A percentile compares a stretch with the other conserved stretches of the same genome.
phyloP scores from a whole-genome alignment of 2,113 vertebrate genomes.

The Bos javanicus region DNA sequence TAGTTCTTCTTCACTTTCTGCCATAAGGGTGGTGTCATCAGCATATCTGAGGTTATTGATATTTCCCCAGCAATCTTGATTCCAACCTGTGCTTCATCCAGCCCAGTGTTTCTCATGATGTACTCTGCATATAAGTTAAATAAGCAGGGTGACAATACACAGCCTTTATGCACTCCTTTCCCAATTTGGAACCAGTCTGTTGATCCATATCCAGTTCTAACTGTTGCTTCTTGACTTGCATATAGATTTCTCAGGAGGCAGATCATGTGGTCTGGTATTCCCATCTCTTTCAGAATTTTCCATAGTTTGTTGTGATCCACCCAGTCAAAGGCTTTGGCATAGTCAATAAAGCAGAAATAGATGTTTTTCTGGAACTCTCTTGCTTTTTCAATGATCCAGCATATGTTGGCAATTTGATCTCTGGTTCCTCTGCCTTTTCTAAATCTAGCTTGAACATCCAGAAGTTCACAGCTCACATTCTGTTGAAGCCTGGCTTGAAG shows the following conservation, averaged over 20 bases:
- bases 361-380: neutral
- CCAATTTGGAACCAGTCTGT: neutral
- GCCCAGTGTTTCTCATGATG: neutral
- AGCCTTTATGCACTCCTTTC: neutral
- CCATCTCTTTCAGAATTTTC: neutral
- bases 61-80: neutral
- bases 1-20: neutral
- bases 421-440: neutral
- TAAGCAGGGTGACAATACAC: neutral
- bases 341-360: neutral
- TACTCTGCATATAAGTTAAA: neutral
- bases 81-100: neutral
- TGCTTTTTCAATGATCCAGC: neutral
- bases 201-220: neutral
- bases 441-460: neutral
- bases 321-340: neutral
- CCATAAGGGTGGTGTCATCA: neutral
- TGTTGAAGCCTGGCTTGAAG: neutral
- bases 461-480: neutral
- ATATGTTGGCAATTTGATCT: neutral
- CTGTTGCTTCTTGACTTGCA: neutral
- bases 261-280: neutral
- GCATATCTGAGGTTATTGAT: neutral
- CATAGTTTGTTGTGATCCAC: neutral
- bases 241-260: neutral